Base-by-base conservation (phyloP, 2,888 invertebrate species). In the Zaprionus lineosus region DNA sequence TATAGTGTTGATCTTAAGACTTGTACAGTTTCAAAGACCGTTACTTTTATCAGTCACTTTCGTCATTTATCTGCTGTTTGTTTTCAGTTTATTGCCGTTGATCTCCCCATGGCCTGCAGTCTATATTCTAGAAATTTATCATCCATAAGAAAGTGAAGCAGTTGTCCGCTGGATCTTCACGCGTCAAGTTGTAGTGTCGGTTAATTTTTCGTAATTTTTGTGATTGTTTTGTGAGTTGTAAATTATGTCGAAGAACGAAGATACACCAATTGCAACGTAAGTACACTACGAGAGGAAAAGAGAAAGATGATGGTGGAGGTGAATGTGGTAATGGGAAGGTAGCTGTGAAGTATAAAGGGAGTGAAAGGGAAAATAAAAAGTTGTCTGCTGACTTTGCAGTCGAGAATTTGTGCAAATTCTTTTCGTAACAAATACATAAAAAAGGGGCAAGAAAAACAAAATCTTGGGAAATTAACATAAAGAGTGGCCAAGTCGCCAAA, bases 211-310 rank as follows among this genome's bases (percentile, higher is more conserved):
- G 21, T 69, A 28, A 52, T n/a, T n/a, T n/a, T n/a, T n/a, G n/a
- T 21, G 31, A 47, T 50, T 48, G 33, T 48, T 33, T 43, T 28
- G 15, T 40, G n/a, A n/a, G 39, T 15, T 65, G 34, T 43, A 26
- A 34, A 66, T 29, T 53, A 87, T 87, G 87, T 43, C 73, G 5
- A 66, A 63, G 26, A 84, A 56, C 43, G 87, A 88, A 63, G 84
- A 82, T 34, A 84, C 75, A 18, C 87, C 87, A 19, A 84, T 87
- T 73, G 84, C 74, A 16, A 78, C 74, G 87, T 87, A 74, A 88
- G 87, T 86, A 33, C 5, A 15, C 14, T 14, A n/a, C 1, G 9
- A 7, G 6, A 18, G 9, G 12, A 2, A n/a, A 7, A 1, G 21
- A 6, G 12, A 8, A 6, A 15, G 15, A 6, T n/a, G 12, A 11